These are phyloP conservation scores for Micropoecilia bifurca DNA, from an alignment of 2,797 vertebrate species.

Conservation along the genomic window DNA sequence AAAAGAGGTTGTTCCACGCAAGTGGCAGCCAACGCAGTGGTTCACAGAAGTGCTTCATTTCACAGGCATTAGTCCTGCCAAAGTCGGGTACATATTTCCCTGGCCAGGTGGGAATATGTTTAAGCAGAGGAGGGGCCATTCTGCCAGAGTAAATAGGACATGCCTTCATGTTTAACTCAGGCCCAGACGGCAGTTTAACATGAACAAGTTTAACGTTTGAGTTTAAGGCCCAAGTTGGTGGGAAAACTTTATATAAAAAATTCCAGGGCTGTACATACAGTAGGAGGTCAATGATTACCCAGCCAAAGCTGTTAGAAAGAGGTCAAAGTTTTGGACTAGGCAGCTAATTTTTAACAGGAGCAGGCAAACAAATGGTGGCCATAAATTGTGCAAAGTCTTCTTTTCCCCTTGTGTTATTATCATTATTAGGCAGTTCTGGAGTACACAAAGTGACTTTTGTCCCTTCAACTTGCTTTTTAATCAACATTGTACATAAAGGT, in stretches of 20 bases:
- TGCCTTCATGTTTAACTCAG: neutral
- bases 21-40: neutral
- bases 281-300: conserved; percentile 10
- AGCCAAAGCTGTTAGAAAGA: neutral
- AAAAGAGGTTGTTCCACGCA: neutral
- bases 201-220: neutral
- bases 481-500: neutral
- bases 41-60: conserved; percentile 4
- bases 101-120: neutral
- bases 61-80: neutral
- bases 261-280: conserved; percentile 3
- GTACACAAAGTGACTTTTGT: neutral
- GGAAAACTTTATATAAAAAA: conserved; percentile 1
- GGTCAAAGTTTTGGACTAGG: neutral
- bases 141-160: conserved; percentile 2
- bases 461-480: neutral
- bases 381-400: neutral
- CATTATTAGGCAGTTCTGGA: neutral
- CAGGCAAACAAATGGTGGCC: neutral
- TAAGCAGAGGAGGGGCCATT: neutral
- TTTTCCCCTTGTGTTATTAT: neutral
- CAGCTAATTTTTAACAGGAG: neutral
- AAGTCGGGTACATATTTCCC: neutral
- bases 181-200: conserved; percentile 4
- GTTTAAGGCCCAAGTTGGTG: conserved; percentile 6